These are phyloP conservation scores for Pandemis corylana DNA, from an alignment of 2,888 invertebrate species.

Conservation along the genomic window DNA sequence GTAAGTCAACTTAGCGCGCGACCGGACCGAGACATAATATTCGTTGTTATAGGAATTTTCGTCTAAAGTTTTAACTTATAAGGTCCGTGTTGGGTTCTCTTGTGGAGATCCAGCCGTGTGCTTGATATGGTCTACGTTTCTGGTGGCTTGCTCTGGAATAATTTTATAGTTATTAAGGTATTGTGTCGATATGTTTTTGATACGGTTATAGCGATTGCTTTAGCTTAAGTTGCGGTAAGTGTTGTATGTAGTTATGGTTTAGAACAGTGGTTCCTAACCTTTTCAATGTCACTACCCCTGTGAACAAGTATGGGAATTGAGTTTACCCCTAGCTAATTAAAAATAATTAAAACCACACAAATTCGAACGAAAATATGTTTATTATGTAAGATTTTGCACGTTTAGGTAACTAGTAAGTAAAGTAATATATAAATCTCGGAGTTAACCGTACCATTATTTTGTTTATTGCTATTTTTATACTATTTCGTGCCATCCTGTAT, in stretches of 20 bases:
- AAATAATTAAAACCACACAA: no score
- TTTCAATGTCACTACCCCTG: no score
- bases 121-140: constrained; percentile 80
- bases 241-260: neutral
- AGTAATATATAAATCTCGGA: no score
- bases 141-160: constrained; percentile 77
- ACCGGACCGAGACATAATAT: constrained; percentile 36
- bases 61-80: constrained; percentile 49
- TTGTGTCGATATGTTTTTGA: constrained; percentile 42
- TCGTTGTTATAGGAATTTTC: constrained; percentile 42
- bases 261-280: no score
- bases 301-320: no score
- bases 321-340: no score
- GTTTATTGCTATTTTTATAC: no score
- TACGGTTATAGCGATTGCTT: constrained; percentile 27
- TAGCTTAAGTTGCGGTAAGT: neutral
- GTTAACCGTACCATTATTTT: no score
- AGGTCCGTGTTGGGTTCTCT: constrained; percentile 53
- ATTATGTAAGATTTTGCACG: no score
- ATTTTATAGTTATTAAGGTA: constrained; percentile 79
- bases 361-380: no score
- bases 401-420: no score
- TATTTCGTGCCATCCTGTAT: no score
- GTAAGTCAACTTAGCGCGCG: constrained; percentile 52
- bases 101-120: constrained; percentile 76